phyloP scores from a whole-genome alignment of 2,113 vertebrate genomes.

The Forbesichthys papilliferus region DNA sequence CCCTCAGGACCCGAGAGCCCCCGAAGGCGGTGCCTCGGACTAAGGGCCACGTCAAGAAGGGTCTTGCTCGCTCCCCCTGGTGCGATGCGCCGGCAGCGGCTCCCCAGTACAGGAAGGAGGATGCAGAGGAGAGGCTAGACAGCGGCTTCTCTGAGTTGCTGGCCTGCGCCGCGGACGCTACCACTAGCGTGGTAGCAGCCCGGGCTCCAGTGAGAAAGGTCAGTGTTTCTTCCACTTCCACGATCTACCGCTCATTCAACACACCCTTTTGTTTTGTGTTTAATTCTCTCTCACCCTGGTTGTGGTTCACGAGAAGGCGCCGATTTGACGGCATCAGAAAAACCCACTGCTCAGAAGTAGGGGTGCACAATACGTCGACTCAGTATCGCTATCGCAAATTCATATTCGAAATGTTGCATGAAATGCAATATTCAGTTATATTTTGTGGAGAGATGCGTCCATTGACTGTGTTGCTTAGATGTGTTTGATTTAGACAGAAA shows the following conservation, averaged over 20 bases:
- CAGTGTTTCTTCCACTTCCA: conserved; percentile 11
- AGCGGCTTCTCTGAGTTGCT: conserved; percentile 56
- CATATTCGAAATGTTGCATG: too few relatives aligned
- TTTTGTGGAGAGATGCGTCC: too few relatives aligned
- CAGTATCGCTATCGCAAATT: too few relatives aligned
- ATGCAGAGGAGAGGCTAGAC: conserved; percentile 64
- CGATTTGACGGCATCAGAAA: too few relatives aligned
- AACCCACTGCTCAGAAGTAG: too few relatives aligned
- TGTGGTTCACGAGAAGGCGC: too few relatives aligned
- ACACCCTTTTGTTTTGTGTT: not conserved
- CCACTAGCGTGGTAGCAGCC: not conserved
- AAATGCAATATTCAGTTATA: too few relatives aligned
- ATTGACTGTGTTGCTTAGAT: too few relatives aligned
- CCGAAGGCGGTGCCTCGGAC: not conserved
- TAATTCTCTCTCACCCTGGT: not conserved
- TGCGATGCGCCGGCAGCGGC: not conserved
- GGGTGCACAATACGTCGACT: too few relatives aligned
- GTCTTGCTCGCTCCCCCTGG: not conserved
- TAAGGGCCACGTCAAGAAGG: not conserved
- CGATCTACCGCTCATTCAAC: not conserved
- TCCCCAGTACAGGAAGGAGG: conserved; percentile 46
- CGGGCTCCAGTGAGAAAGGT: conserved; percentile 68
- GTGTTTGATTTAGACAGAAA: too few relatives aligned
- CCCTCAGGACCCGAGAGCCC: conserved; percentile 70
- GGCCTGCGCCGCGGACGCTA: not conserved